Percentiles rank a stretch among this genome's conserved stretches.
Conservation (phyloP, 1,140 invertebrate genomes). For the Hypsibius dujardini region DNA sequence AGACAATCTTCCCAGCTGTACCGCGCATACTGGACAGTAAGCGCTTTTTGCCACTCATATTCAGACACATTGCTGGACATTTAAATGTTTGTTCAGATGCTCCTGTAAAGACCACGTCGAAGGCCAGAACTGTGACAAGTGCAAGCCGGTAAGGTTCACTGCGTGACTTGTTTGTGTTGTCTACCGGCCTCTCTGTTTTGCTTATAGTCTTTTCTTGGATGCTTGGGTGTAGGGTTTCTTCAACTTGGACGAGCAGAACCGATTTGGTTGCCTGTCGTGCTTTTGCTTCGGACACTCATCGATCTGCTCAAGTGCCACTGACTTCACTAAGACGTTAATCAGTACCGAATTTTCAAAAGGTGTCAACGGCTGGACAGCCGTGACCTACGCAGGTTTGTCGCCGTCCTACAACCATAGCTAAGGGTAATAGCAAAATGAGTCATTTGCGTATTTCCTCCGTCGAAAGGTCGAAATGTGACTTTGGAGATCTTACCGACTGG, state of each 20-base stretch:
- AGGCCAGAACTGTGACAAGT: constrained; percentile 75
- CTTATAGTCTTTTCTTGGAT: constrained; percentile 38
- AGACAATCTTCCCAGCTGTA: constrained; percentile 63
- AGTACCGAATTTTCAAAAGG: constrained; percentile 35
- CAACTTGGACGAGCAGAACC: constrained; percentile 66
- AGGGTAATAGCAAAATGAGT: too few relatives aligned
- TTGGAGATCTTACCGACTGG: constrained; percentile 13
- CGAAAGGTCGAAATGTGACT: not conserved
- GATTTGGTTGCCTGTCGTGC: constrained; percentile 88
- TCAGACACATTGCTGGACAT: constrained; percentile 18
- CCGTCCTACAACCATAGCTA: not conserved
- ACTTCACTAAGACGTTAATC: constrained; percentile 50
- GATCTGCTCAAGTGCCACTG: constrained; percentile 61
- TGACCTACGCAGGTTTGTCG: constrained; percentile 41
- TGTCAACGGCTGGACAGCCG: constrained; percentile 50
- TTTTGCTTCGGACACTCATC: constrained; percentile 97
- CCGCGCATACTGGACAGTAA: constrained; percentile 47
- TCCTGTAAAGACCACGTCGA: constrained; percentile 83
- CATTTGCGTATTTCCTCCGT: too few relatives aligned
- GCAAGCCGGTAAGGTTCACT: constrained; percentile 21
- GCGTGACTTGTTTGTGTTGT: constrained; percentile 16
- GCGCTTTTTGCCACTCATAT: not conserved
- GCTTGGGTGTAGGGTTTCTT: constrained; percentile 60
- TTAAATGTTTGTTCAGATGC: constrained; percentile 40
- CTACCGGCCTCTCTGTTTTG: not conserved